Base-by-base conservation (phyloP, 2,113 vertebrate genomes). In the Trinectes maculatus region DNA sequence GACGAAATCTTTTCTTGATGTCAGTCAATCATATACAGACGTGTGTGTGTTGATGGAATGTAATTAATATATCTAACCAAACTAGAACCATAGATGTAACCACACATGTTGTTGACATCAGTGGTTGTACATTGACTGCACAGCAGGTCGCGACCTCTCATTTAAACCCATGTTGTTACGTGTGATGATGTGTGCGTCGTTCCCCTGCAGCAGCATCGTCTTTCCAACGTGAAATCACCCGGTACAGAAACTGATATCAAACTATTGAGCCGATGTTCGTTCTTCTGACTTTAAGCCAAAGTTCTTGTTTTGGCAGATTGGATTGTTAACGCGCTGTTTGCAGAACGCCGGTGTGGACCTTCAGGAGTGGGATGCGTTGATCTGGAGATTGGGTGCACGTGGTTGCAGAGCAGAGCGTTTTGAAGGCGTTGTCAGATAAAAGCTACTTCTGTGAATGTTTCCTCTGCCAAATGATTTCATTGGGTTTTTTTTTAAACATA, bases 1-100 rank as follows among this genome's bases (percentile, higher is more conserved):
- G 47, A 85, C 15, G 53, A 54, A 75, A 64, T 47, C 49, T 65
- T 72, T 82, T 88, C 87, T 92, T 91, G 89, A 88, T 80, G 81
- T 79, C 31, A 78, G 81, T 79, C 31, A 78, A 83, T 86, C 68
- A 72, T 86, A 70, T 79, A 80, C 26, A 74, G 77, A 80, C 57
- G 80, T 70, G 58, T 80, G 77, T 83, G 53, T 72, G 55, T 8
- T 39, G 54, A 77, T 77, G 64, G 59, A 60, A 51, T 83, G 79
- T 82, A 1, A 31, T 31, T 5, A 81, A 86, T 82, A 79, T 89
- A 87, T 87, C 40, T 80, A 87, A 82, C 62, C 72, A 81, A 81
- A 71, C 78, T 85, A 82, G 63, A 88, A 84, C 68, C 70, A 83
- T 56, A 8, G 71, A 37, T 71, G 39, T 40, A 3, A 31, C 4